Evolutionary conservation across 2,888 invertebrate species (phyloP), one percentile per base, ranked within the genome.

Genomic region (Ligdia adustata): DNA sequence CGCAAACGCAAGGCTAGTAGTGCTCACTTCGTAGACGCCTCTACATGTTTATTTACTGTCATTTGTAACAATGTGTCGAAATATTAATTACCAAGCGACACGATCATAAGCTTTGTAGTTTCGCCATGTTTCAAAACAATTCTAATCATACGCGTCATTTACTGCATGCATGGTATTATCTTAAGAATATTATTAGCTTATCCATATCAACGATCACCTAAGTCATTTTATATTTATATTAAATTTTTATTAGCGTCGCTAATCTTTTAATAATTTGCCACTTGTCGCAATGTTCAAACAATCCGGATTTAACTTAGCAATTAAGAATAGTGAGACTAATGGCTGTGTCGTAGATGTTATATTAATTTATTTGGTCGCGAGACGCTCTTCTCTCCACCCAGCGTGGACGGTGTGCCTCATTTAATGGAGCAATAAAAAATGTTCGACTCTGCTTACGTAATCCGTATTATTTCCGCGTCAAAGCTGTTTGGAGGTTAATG

Each of bases 391-490:
- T 82, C 75, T 82, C 82, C 85, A 87, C 86, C 86, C 86, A 77
- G 64, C 69, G 73, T 66, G 70, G 76, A 71, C 79, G 71, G 78
- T 75, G 87, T 84, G 88, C 89, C 87, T 88, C 87, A 83, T 88
- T 86, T 87, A 85, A 87, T 87, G 76, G 83, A 79, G 84, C 82
- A 85, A 87, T 89, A 89, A 89, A 89, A 89, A 89, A 87, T 82
- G 83, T 85, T 88, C 87, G 88, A 84, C 85, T 83, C 69, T 68
- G 80, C 85, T 89, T 89, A 88, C 89, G 89, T 87, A 88, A 88
- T 81, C 79, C 77, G 75, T 83, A 82, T 84, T 86, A 87, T 90
- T 88, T 89, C 89, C 89, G 86, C 81, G 80, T 85, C 80, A 73
- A 73, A 75, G 78, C 78, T 69, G 71, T 65, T 56, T 68, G 70